Conservation (phyloP, 2,113 vertebrate genomes). For the Cynopterus brachyotis region DNA sequence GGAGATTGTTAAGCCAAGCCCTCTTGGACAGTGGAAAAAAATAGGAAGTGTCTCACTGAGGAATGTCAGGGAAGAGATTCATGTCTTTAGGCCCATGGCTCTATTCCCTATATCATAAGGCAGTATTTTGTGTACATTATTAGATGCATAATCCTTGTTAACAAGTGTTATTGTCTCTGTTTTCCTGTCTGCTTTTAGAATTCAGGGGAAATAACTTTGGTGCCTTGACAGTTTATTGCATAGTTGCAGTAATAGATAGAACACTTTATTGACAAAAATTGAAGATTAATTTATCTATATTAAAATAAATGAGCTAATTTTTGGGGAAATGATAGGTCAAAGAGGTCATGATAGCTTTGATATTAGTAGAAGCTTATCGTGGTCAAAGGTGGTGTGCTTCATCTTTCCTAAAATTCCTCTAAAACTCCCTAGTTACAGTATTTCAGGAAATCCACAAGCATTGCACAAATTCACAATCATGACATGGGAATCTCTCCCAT, state of each 20-base stretch:
- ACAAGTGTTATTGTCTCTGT: background rate
- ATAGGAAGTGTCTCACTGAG: background rate
- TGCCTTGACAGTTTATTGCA: background rate
- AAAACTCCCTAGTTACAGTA: background rate
- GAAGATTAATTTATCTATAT: constrained; percentile 8
- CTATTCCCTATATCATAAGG: background rate
- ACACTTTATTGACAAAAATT: constrained; percentile 3
- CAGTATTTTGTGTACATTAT: background rate
- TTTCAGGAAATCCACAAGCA: background rate
- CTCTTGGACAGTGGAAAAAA: background rate
- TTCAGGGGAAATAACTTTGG: background rate
- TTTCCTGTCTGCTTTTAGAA: background rate
- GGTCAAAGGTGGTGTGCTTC: background rate
- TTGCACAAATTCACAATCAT: background rate
- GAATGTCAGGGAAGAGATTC: background rate
- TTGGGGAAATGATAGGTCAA: background rate
- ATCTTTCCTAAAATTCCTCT: background rate
- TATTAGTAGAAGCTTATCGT: background rate
- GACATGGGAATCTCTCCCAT: accelerated
- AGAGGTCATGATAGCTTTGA: background rate
- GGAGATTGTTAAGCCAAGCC: background rate
- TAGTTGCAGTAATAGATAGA: background rate
- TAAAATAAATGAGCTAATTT: constrained; percentile 46
- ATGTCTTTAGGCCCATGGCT: background rate
- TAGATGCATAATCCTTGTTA: background rate